These are phyloP conservation scores for Neogale vison DNA, from an alignment of 2,113 vertebrate genomes.

Conservation along the genomic window DNA sequence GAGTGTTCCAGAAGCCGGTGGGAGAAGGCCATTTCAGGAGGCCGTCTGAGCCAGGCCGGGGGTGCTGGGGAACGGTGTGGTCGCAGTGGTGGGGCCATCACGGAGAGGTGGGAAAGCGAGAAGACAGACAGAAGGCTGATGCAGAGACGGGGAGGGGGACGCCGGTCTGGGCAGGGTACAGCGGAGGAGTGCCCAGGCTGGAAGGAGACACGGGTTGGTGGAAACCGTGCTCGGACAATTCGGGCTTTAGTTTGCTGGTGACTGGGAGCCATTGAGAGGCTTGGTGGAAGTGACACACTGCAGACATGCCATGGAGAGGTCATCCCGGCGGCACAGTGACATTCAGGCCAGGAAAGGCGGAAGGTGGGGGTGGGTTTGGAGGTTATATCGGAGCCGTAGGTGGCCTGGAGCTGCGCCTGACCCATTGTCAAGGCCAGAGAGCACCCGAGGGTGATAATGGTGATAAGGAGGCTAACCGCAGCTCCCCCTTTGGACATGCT, in stretches of 20 bases:
- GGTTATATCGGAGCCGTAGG: rapidly evolving
- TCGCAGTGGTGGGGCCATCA: background rate
- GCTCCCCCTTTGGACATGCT: background rate
- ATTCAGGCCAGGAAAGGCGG: background rate
- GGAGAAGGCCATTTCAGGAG: background rate
- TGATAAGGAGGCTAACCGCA: rapidly evolving
- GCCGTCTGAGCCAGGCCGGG: background rate
- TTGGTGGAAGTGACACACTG: rapidly evolving
- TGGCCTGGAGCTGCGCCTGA: background rate
- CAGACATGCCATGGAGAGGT: rapidly evolving
- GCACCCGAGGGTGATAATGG: rapidly evolving
- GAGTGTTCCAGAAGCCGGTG: background rate
- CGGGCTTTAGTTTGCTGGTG: background rate
- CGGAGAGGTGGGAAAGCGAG: background rate
- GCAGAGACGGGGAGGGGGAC: background rate
- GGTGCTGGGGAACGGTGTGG: background rate
- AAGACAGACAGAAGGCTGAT: rapidly evolving
- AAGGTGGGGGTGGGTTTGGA: rapidly evolving
- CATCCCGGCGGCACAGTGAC: rapidly evolving
- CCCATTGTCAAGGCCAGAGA: background rate
- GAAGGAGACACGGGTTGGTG: background rate
- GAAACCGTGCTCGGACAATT: rapidly evolving
- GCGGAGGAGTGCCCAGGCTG: background rate
- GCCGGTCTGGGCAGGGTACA: rapidly evolving
- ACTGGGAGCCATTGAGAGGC: rapidly evolving